Evolutionary conservation across 2,888 invertebrate genomes (phyloP).

Genomic region (Hemaris fuciformis): DNA sequence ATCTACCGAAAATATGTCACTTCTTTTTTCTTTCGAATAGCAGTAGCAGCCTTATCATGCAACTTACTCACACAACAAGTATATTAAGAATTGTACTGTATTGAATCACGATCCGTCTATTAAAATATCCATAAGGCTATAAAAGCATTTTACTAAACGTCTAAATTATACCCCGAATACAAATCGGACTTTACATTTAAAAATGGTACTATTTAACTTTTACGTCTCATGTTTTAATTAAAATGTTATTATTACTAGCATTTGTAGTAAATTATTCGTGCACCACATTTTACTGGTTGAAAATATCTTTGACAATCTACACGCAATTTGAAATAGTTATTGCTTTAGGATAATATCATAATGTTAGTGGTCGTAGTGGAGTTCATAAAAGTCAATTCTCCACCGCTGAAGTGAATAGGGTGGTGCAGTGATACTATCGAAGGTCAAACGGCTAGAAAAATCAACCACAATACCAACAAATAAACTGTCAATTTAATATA

Average conservation of each 20-base stretch:
- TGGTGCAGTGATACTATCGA: too few species aligned
- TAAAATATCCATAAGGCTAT: not conserved
- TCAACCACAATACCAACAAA: too few species aligned
- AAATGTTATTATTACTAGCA: slow-evolving; percentile 1
- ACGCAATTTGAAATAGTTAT: not conserved
- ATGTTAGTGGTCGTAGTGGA: not conserved
- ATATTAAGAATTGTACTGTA: not conserved
- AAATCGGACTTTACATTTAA: not conserved
- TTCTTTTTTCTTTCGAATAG: too few species aligned
- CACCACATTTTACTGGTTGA: not conserved
- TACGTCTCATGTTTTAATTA: not conserved
- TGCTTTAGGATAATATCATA: not conserved
- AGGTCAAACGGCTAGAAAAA: too few species aligned
- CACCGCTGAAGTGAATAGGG: too few species aligned
- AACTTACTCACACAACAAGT: too few species aligned
- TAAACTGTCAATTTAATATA: too few species aligned
- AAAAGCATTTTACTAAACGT: not conserved
- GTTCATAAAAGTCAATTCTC: not conserved
- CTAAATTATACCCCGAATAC: not conserved
- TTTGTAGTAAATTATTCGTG: not conserved
- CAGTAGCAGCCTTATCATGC: too few species aligned
- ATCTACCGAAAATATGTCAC: too few species aligned
- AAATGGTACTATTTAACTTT: not conserved
- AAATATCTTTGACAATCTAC: not conserved
- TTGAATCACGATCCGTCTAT: not conserved